Evolutionary conservation across 2,888 invertebrate genomes (phyloP).

Genomic region (Gandaritis pyraliata): DNA sequence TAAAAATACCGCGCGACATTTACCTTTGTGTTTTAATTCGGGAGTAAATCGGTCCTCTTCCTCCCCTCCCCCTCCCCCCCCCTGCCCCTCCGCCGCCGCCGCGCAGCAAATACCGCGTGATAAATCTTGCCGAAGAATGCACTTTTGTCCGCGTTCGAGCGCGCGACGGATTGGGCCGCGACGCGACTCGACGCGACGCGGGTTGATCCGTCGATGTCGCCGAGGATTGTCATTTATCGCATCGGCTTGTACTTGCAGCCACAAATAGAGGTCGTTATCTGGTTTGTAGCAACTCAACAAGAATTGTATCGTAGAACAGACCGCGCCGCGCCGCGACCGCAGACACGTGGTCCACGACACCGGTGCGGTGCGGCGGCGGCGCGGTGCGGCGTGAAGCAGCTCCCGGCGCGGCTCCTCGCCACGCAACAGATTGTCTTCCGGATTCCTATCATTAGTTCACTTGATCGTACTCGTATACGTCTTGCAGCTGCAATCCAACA

Average conservation of each 20-base stretch:
- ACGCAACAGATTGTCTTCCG: background rate
- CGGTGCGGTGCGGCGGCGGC: background rate
- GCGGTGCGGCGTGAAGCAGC: too few species aligned
- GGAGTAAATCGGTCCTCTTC: conserved; percentile 55
- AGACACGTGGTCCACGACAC: conserved; percentile 4
- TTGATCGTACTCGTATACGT: conserved; percentile 1
- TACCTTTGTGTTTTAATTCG: conserved; percentile 67
- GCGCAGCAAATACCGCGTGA: conserved; percentile 57
- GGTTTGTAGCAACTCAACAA: conserved; percentile 8
- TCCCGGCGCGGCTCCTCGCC: background rate
- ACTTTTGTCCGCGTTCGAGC: conserved; percentile 27
- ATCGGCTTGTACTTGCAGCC: conserved; percentile 22
- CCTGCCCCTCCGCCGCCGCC: conserved; percentile 39
- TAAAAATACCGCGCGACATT: conserved; percentile 66
- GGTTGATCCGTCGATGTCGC: conserved; percentile 10
- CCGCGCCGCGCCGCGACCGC: background rate
- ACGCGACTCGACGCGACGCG: conserved; percentile 3
- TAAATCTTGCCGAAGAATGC: conserved; percentile 66
- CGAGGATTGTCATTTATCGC: conserved; percentile 9
- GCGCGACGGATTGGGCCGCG: conserved; percentile 18
- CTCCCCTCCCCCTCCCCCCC: conserved; percentile 23
- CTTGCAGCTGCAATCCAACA: background rate
- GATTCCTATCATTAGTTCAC: conserved; percentile 11
- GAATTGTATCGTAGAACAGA: background rate
- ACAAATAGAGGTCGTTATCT: conserved; percentile 14